Evolutionary conservation across 2,888 invertebrate species (phyloP), one percentile per base, ranked within the genome.

Genomic region (Morpho helenor): DNA sequence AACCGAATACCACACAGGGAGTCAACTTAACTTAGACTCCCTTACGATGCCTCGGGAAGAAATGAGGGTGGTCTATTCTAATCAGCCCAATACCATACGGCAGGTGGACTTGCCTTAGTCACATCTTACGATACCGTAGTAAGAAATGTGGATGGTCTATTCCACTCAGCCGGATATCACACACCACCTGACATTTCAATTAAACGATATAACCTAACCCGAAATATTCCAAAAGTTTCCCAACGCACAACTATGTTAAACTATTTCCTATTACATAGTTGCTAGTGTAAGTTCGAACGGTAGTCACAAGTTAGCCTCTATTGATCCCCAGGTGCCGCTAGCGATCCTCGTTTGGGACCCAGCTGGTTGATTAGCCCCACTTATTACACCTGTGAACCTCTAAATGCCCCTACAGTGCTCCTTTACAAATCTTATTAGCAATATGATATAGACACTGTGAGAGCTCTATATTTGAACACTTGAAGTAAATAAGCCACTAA

Each of bases 331-430:
- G 63, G 61, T 63, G 65, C 54, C 58, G 63, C 44, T 61, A 59
- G 48, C 52, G 61, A 57, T 59, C 57, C 57, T 49, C 54, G 51
- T 54, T 49, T 46, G 54, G 56, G 56, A 50, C 49, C 61, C 57
- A 51, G 53, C 54, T 53, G 51, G 40, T 65, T 63, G 65, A 65
- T 65, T 65, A 60, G 60, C 55, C 52, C 56, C 56, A 54, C 63
- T 60, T 63, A 63, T 63, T 63, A 60, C 65, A 63, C 62, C 60
- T 60, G 62, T 8, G 54, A 42, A 42, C 54, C 47, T 42, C 48
- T 54, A 54, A 54, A 54, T 42, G 10, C 41, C 54, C 40, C 57
- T 40, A 44, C 44, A 23, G 42, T 49, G 40, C 52, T 44, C 52
- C 52, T 22, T 52, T 40, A 49, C 44, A 49, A 57, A 57, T 57